A percentile compares a stretch with the other conserved stretches of the same genome.
phyloP scores from a whole-genome alignment of 2,113 vertebrate species.

The Opisthocomus hoazin region DNA sequence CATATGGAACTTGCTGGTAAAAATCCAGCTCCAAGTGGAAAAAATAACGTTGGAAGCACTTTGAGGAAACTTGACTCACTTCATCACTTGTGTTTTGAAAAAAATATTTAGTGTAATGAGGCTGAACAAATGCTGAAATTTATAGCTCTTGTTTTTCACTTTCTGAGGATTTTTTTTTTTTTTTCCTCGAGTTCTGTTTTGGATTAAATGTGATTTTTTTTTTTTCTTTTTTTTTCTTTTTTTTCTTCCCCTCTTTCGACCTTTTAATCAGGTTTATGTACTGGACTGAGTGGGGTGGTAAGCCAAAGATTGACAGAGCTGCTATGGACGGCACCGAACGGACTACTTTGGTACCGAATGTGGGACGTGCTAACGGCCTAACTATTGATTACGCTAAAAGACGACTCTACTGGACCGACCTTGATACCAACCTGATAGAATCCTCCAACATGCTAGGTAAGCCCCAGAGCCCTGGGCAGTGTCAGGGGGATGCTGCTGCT shows the following conservation, averaged over 20 bases:
- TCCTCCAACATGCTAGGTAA: constrained; percentile 96
- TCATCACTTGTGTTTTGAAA: background rate
- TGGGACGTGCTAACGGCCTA: constrained; percentile 92
- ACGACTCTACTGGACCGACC: constrained; percentile 93
- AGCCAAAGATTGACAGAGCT: constrained; percentile 92
- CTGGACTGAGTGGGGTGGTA: constrained; percentile 97
- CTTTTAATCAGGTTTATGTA: constrained; percentile 87
- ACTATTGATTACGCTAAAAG: constrained; percentile 95
- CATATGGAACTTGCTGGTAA: background rate
- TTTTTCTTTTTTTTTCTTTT: background rate
- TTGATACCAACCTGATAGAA: constrained; percentile 94
- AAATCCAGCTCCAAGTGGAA: background rate
- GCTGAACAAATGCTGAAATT: background rate
- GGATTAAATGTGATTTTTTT: background rate
- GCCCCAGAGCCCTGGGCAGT: background rate
- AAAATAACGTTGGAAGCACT: constrained; percentile 9
- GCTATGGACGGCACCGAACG: constrained; percentile 93
- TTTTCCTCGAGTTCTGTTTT: background rate
- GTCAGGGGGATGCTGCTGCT: background rate
- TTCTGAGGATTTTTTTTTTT: background rate
- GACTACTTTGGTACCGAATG: constrained; percentile 87
- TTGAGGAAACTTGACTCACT: constrained; percentile 34
- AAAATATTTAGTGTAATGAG: background rate
- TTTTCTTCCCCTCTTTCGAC: background rate
- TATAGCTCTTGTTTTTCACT: background rate